Evolutionary conservation across 2,113 vertebrate species (phyloP), one percentile per base, ranked within the genome.

Genomic region (Xyliphius kryptos): DNA sequence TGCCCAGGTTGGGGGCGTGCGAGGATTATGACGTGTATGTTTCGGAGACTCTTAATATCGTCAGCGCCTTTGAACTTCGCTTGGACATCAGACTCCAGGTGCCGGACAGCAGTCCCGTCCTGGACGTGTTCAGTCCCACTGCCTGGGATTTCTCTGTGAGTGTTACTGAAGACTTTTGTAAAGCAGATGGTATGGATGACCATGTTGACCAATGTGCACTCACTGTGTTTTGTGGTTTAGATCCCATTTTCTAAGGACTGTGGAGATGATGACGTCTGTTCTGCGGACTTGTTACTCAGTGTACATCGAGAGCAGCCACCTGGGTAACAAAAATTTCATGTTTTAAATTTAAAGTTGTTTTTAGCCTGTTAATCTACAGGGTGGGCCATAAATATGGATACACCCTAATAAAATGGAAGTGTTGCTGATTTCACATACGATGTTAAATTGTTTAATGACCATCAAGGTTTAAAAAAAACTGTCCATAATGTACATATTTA

Each of bases 111-210:
- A 85, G 82, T 60, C 90, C 91, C 17, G 83, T 86, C 14, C 82
- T 93, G 1, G 88, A 92, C 61, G 77, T 75, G 36, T 83, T 86
- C 66, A 85, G 85, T 12, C 84, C 85, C 20, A 68, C 47, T 2
- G 76, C 86, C 66, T 89, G 87, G 64, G 81, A 85, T 49, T 91
- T 86, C 38, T 89, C 79, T 56, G 91, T 93, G 77, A 91, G 91
- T 26, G 22, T 26, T 26, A 26, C 22, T 26, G 22, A 26, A 26
- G 22, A 26, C 22, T 3, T 26, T 26, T 26, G 22, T 26, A 26
- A 26, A 26, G 6, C 3, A 26, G 22, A 6, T 26, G 3, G 22
- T 26, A 26, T 26, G 22, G 22, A 26, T 26, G 3, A 26, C 22
- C 3, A 26, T 26, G 3, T 26, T 26, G 22, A 26, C 22, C 6